These are phyloP conservation scores for Clarias gariepinus DNA, from an alignment of 2,113 vertebrate genomes.

Conservation along the genomic window DNA sequence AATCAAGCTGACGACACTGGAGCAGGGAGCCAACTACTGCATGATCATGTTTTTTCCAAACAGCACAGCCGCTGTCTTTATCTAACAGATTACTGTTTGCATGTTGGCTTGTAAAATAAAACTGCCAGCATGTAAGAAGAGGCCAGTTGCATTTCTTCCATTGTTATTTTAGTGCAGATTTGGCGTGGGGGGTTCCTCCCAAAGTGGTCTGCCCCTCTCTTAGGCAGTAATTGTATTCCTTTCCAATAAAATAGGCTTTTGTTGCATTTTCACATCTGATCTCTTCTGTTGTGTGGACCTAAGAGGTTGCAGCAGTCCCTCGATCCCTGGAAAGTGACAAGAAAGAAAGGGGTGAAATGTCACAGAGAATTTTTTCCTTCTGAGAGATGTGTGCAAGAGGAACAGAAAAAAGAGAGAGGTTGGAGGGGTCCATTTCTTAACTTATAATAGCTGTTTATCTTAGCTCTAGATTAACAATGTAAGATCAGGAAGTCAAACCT, in stretches of 20 bases:
- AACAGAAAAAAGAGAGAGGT: constrained; percentile 5
- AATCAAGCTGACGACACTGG: constrained; percentile 13
- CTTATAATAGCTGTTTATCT: constrained; percentile 6
- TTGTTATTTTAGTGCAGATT: constrained; percentile 41
- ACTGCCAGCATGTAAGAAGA: constrained; percentile 1
- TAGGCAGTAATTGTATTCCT: constrained; percentile 49
- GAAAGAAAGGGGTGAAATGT: constrained; percentile 47
- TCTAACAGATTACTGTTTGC: background rate
- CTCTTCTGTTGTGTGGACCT: constrained; percentile 39
- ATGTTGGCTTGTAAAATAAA: constrained; percentile 8
- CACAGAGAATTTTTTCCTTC: constrained; percentile 46
- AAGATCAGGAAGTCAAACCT: constrained; percentile 21
- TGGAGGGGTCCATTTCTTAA: background rate
- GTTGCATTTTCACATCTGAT: constrained; percentile 49
- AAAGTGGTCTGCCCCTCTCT: constrained; percentile 21
- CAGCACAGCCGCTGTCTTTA: background rate
- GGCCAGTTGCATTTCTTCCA: constrained; percentile 7
- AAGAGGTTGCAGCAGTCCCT: constrained; percentile 31
- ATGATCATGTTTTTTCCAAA: constrained; percentile 5
- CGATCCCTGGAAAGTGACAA: constrained; percentile 46
- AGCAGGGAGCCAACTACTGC: background rate
- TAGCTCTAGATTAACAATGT: background rate
- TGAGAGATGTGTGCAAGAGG: constrained; percentile 36
- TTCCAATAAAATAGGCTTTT: constrained; percentile 58
- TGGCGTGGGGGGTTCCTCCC: constrained; percentile 7